Evolutionary conservation across 2,797 vertebrate genomes (phyloP).

Genomic region (Paratrypauchen microcephalus): DNA sequence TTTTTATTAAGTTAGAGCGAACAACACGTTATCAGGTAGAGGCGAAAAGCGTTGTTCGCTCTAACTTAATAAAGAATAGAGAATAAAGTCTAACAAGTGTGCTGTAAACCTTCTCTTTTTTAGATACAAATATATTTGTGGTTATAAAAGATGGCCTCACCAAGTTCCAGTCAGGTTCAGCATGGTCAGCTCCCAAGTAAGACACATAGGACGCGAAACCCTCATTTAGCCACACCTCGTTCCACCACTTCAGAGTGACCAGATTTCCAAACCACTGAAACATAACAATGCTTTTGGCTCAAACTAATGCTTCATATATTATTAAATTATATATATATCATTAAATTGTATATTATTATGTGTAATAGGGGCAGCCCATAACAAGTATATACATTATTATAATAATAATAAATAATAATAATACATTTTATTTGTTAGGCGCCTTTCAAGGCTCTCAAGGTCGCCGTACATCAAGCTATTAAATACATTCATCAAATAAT

Average conservation of each 20-base stretch:
- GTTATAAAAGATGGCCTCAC: slow-evolving; percentile 67
- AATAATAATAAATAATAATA: too few relatives aligned
- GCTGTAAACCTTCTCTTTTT: too few relatives aligned
- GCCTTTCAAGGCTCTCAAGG: too few relatives aligned
- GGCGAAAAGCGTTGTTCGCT: too few relatives aligned
- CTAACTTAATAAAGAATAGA: too few relatives aligned
- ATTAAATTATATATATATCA: background rate
- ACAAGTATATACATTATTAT: too few relatives aligned
- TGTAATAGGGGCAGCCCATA: background rate
- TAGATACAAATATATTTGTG: background rate
- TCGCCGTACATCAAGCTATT: too few relatives aligned
- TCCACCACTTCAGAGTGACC: slow-evolving; percentile 94
- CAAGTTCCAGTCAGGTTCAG: slow-evolving; percentile 79
- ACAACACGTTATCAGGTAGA: too few relatives aligned
- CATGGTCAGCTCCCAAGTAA: slow-evolving; percentile 83
- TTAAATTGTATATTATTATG: background rate
- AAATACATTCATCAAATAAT: too few relatives aligned
- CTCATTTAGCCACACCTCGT: slow-evolving; percentile 94
- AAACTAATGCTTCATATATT: background rate
- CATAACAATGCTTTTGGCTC: background rate
- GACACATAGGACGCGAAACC: slow-evolving; percentile 93
- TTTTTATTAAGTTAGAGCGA: too few relatives aligned
- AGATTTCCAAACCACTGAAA: slow-evolving; percentile 97
- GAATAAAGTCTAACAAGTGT: too few relatives aligned
- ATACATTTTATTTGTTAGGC: too few relatives aligned